Percentiles rank a stretch among this genome's conserved stretches.
These are phyloP conservation scores for Xylocopa sonorina DNA, from an alignment of 1,140 invertebrate species.

Conservation along the genomic window DNA sequence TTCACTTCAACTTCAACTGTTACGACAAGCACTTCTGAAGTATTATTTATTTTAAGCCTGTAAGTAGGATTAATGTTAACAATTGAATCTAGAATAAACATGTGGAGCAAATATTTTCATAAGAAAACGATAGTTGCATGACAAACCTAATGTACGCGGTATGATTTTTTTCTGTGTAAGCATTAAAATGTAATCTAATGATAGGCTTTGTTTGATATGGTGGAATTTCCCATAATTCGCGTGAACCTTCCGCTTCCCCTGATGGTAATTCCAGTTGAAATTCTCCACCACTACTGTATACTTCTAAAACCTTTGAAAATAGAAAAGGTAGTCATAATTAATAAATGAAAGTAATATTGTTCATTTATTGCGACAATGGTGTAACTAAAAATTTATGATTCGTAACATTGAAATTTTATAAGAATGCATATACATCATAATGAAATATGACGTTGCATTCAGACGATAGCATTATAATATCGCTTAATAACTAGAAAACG, in stretches of 20 bases:
- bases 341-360: constrained; percentile 9
- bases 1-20: constrained; percentile 95
- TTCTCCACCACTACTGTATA: constrained; percentile 95
- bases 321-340: constrained; percentile 8
- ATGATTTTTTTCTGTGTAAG: constrained; percentile 88
- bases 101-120: background rate
- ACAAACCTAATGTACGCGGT: constrained; percentile 90
- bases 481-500: too few species aligned
- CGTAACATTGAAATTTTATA: too few species aligned
- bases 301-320: constrained; percentile 88
- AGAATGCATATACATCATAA: too few species aligned
- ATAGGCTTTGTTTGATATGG: constrained; percentile 94
- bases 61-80: constrained; percentile 41
- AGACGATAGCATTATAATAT: too few species aligned
- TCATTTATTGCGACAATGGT: too few species aligned
- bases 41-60: constrained; percentile 88
- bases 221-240: constrained; percentile 93
- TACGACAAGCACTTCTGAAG: constrained; percentile 87
- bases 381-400: too few species aligned
- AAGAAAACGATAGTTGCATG: background rate
- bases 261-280: constrained; percentile 94
- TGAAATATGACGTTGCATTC: too few species aligned
- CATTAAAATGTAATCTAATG: constrained; percentile 92
- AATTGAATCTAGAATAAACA: background rate
- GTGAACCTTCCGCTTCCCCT: constrained; percentile 89